Base-by-base conservation (phyloP, 2,797 vertebrate genomes). In the Pristis pectinata region DNA sequence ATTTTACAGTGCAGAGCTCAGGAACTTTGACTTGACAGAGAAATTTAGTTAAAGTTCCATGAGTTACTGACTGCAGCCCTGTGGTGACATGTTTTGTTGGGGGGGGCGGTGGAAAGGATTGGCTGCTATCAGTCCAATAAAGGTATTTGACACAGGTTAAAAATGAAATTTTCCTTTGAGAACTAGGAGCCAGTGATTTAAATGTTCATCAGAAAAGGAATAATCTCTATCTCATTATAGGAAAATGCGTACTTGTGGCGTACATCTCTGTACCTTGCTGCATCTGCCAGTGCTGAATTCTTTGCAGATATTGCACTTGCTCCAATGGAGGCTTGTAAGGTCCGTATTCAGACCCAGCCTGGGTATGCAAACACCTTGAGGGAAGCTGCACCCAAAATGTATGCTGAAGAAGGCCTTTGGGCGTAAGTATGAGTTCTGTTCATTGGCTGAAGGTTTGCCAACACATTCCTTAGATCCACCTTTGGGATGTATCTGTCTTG, bases 271-370 rank as follows among this genome's bases (percentile, higher is more conserved):
- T 99, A 99, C 96, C 97, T 99, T 96, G 98, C 98, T 10, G 98
- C 99, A 74, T 99, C 99, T 95, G 99, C 99, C 97, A 99, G 99
- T 11, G 98, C 99, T 0, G 99, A 99, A 96, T 99, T 99, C 97
- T 99, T 99, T 94, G 99, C 99, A 1, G 98, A 99, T 96, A 98
- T 99, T 93, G 99, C 99, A 95, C 97, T 99, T 97, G 98, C 98
- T 97, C 99, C 99, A 96, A 99, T 99, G 99, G 99, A 99, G 97
- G 99, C 99, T 96, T 97, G 97, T 95, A 99, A 99, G 96, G 99
- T 99, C 85, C 98, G 98, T 94, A 99, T 99, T 96, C 99, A 99
- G 97, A 99, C 98, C n/a, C 97, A 99, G 95, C 98, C 99, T 0
- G 99, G 99, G 61, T 99, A 98, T 44, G 99, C 99, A 0, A 99